phyloP scores from a whole-genome alignment of 2,888 invertebrate genomes.

The Leucania comma region DNA sequence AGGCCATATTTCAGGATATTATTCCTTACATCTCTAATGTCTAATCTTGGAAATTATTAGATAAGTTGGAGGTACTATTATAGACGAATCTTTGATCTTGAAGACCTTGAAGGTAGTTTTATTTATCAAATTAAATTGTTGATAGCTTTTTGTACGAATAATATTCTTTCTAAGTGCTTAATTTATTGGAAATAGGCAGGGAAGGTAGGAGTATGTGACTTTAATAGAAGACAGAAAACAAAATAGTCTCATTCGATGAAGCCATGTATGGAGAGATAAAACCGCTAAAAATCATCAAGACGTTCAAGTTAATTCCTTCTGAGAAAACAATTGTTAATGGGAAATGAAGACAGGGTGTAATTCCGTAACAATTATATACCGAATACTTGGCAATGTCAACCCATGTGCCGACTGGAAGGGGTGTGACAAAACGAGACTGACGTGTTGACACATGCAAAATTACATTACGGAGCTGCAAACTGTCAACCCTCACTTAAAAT shows the following conservation, averaged over 20 bases:
- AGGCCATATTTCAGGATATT: background rate
- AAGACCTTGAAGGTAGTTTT: background rate
- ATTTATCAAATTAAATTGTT: background rate
- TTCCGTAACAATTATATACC: slow-evolving; percentile 68
- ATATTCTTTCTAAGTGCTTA: background rate
- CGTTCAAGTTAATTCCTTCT: slow-evolving; percentile 3
- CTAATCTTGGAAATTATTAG: background rate
- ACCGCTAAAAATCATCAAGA: slow-evolving; percentile 13
- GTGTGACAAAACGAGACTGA: slow-evolving; percentile 73
- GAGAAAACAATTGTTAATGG: slow-evolving; percentile 35
- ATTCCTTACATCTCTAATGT: background rate
- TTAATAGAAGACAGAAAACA: too few species aligned
- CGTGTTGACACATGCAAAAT: slow-evolving; percentile 83
- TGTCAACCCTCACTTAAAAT: slow-evolving; percentile 60
- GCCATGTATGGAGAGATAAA: background rate
- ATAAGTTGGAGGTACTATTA: too few species aligned
- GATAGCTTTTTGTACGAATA: background rate
- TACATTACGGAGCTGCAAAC: slow-evolving; percentile 71
- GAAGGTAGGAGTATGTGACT: background rate
- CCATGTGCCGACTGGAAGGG: slow-evolving; percentile 51
- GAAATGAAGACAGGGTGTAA: slow-evolving; percentile 39
- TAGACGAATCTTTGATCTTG: too few species aligned
- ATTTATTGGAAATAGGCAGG: background rate
- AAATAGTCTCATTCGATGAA: background rate
- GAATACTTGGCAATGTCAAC: slow-evolving; percentile 58